Evolutionary conservation across 2,888 invertebrate genomes (phyloP), one percentile per base, ranked within the genome.

Genomic region (Ophraella communa): DNA sequence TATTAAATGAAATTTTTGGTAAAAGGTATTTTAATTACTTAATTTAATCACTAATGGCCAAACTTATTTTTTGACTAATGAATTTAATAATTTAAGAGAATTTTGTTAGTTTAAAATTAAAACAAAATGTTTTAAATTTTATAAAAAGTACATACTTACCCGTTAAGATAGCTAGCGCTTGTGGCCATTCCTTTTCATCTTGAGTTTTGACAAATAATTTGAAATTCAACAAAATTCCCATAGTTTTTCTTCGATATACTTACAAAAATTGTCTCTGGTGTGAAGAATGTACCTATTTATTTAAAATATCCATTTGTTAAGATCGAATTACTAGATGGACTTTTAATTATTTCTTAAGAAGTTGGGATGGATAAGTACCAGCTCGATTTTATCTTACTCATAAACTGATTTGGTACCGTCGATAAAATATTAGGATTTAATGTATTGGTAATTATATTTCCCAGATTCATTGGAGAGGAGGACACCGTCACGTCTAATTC

Each of bases 111-210:
- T n/a, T n/a, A n/a, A n/a, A n/a, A n/a, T n/a, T n/a, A n/a, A n/a
- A n/a, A n/a, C n/a, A n/a, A n/a, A n/a, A n/a, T n/a, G n/a, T n/a
- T n/a, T n/a, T n/a, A n/a, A n/a, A n/a, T n/a, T n/a, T n/a, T 8
- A 42, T 14, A 44, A 44, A 39, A 55, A 21, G 23, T 4, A n/a
- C 1, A 27, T 30, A 64, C 64, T 60, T 47, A 64, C 65, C 60
- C 10, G 57, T 51, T 45, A 63, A 53, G 14, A 53, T 44, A 8
- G 62, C 53, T n/a, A 62, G 23, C 18, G 51, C 52, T 52, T 66
- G 51, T 20, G 59, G 64, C 53, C 58, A 65, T 35, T 54, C 42
- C 21, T 17, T 14, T 7, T 39, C 39, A 17, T 39, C 17, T 1
- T 39, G 39, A 2, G 39, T 39, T 2, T 14, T 39, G 17, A 14